phyloP scores from a whole-genome alignment of 2,113 vertebrate genomes.

The Alouatta palliata region DNA sequence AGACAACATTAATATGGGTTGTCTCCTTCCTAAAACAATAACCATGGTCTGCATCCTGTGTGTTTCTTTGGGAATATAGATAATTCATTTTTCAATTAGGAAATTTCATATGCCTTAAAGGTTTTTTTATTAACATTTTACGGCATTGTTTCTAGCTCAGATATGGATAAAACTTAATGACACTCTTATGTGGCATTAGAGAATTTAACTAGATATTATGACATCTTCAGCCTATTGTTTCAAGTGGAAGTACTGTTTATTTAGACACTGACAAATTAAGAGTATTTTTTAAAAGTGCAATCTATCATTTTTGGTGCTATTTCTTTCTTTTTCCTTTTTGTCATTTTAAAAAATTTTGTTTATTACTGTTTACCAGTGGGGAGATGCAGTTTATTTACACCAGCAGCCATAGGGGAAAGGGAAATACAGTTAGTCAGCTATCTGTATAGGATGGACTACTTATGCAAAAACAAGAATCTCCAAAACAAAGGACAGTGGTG shows the following conservation, averaged over 20 bases:
- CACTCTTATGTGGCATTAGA: conserved; percentile 30
- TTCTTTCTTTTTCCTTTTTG: not conserved
- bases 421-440: conserved; percentile 80
- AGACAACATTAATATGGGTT: conserved; percentile 20
- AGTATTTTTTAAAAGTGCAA: not conserved
- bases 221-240: conserved; percentile 9
- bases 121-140: conserved; percentile 54
- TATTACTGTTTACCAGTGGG: conserved; percentile 77
- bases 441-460: conserved; percentile 78
- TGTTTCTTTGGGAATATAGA: conserved; percentile 45
- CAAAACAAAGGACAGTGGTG: conserved; percentile 76
- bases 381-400: conserved; percentile 85
- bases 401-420: conserved; percentile 80
- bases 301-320: not conserved
- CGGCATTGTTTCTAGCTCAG: conserved; percentile 46
- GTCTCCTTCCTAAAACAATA: conserved; percentile 45
- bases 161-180: not conserved
- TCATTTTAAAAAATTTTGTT: conserved; percentile 65
- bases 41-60: conserved; percentile 31
- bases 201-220: conserved; percentile 18
- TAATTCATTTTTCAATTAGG: conserved; percentile 61
- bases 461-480: conserved; percentile 80
- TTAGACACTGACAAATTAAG: not conserved
- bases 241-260: not conserved
- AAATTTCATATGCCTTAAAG: conserved; percentile 55